Evolutionary conservation across 2,797 vertebrate species (phyloP).

Genomic region (Takifugu ocellatus): DNA sequence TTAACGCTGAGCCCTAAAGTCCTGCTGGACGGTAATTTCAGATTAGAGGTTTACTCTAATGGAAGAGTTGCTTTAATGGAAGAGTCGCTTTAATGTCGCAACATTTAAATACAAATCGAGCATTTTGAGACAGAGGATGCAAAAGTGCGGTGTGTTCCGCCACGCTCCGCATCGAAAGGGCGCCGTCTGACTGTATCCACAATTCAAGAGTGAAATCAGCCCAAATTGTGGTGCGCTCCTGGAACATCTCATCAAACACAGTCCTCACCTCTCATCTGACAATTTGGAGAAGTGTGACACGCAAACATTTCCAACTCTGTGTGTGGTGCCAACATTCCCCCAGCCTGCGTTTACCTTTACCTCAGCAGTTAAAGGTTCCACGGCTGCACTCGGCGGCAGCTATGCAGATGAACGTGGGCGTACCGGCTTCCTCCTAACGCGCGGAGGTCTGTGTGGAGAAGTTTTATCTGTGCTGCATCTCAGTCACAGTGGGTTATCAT

Average conservation of each 20-base stretch:
- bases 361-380: slow-evolving; percentile 14
- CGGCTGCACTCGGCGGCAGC: slow-evolving; percentile 11
- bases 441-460: slow-evolving; percentile 46
- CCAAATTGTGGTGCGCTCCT: background rate
- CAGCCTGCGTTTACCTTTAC: slow-evolving; percentile 10
- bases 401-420: slow-evolving; percentile 47
- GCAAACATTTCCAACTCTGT: slow-evolving; percentile 12
- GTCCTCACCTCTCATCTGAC: slow-evolving; percentile 7
- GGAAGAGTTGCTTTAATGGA: background rate
- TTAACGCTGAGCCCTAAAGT: background rate
- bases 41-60: background rate
- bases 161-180: no score
- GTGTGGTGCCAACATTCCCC: background rate
- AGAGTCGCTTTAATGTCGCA: background rate
- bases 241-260: slow-evolving; percentile 13
- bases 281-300: slow-evolving; percentile 21
- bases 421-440: slow-evolving; percentile 40
- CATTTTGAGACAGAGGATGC: background rate
- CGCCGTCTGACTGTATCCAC: background rate
- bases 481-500: slow-evolving; percentile 51
- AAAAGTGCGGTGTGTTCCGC: background rate
- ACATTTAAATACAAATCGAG: background rate
- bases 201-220: slow-evolving; percentile 10
- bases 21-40: background rate
- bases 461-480: slow-evolving; percentile 63